phyloP scores from a whole-genome alignment of 1,140 invertebrate genomes.

The Magallana angulata region DNA sequence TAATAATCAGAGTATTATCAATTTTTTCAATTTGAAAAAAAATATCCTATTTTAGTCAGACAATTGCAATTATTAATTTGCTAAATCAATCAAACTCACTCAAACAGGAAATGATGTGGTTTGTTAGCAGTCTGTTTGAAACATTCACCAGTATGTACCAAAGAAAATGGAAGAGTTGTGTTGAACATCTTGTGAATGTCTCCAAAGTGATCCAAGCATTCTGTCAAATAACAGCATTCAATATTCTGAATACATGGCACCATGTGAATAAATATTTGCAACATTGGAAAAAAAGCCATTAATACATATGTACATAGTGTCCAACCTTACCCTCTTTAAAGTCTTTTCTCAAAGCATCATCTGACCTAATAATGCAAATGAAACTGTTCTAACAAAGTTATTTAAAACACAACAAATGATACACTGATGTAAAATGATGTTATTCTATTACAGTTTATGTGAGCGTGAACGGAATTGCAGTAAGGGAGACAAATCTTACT shows the following conservation, averaged over 20 bases:
- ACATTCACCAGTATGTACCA: constrained; percentile 40
- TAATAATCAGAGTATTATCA: too few species aligned
- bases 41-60: too few species aligned
- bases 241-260: not conserved
- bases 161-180: constrained; percentile 38
- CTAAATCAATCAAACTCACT: constrained; percentile 23
- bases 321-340: constrained; percentile 10
- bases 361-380: not conserved
- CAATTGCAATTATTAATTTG: too few species aligned
- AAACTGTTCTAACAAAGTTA: not conserved
- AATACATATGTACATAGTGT: too few species aligned
- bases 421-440: too few species aligned
- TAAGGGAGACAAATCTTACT: not conserved
- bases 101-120: constrained; percentile 32
- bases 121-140: not conserved
- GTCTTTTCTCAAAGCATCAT: constrained; percentile 6
- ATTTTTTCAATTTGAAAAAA: too few species aligned
- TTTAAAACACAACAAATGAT: too few species aligned
- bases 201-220: constrained; percentile 35
- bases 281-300: too few species aligned
- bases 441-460: too few species aligned
- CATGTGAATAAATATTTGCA: too few species aligned
- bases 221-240: constrained; percentile 1
- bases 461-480: too few species aligned
- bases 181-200: constrained; percentile 26